phyloP scores from a whole-genome alignment of 1,140 invertebrate genomes.

The Euura saliciscinereae region DNA sequence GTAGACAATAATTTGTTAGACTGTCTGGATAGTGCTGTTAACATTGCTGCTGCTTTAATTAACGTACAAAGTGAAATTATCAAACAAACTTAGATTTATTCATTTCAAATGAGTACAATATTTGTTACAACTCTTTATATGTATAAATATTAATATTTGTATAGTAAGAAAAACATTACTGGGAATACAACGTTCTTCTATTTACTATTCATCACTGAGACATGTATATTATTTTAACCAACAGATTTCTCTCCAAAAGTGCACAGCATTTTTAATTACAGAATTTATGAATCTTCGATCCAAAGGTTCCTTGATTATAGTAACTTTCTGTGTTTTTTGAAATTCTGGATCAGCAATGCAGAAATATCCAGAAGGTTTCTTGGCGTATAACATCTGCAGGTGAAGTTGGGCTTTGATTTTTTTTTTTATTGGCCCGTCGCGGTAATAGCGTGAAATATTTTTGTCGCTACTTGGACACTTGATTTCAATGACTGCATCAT shows the following conservation, averaged over 20 bases:
- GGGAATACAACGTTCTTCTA: not conserved
- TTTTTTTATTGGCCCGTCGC: constrained; percentile 38
- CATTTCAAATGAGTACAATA: constrained; percentile 6
- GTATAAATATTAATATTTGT: constrained; percentile 6
- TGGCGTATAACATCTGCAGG: constrained; percentile 33
- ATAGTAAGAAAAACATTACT: not conserved
- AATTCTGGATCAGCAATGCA: constrained; percentile 35
- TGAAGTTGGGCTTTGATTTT: constrained; percentile 58
- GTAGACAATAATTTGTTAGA: constrained; percentile 33
- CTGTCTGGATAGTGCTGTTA: constrained; percentile 38
- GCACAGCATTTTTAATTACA: constrained; percentile 8
- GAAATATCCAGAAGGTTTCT: constrained; percentile 43
- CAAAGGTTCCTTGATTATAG: constrained; percentile 9
- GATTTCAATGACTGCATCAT: constrained; percentile 55
- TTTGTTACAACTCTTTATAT: not conserved
- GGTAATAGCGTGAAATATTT: constrained; percentile 50
- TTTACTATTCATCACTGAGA: not conserved
- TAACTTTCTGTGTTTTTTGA: constrained; percentile 21
- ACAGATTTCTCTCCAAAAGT: constrained; percentile 14
- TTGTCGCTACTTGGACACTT: constrained; percentile 53
- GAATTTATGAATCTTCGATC: constrained; percentile 12
- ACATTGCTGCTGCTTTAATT: constrained; percentile 37
- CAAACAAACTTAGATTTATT: constrained; percentile 15
- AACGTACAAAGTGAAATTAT: constrained; percentile 43
- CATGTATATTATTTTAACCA: not conserved